Base-by-base conservation (phyloP, 37 sponge, comb jelly and placozoan genomes). In the Chondrosia reniformis region DNA sequence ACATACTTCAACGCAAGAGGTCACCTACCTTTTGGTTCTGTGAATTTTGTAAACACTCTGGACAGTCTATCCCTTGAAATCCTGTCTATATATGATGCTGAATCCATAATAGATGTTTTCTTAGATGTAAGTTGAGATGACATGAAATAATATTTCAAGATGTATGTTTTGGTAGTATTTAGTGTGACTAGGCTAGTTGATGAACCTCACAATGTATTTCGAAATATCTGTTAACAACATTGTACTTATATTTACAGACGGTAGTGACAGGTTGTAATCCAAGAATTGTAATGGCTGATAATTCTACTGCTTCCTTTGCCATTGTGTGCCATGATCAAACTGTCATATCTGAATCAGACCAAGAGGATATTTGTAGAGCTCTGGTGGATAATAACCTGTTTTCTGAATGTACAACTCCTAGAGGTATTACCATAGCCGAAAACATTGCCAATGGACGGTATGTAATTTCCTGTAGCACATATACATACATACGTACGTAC, bases 381-480 rank as follows among this genome's bases (percentile, higher is more conserved):
- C 7, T 69, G 42, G 24, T 69, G 22, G 1, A 39, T 22, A 34
- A 39, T 34, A 39, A 44, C 1, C 36, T 69, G 6, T 69, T 69
- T 6, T 43, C 44, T 6, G 17, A 39, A 1, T 69, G 72, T 37
- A 34, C 3, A 7, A 39, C 72, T 12, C 72, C 72, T 4, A 40
- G 72, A 42, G 72, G 37, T 40, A 2, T 21, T 34, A 24, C 25
- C 15, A 39, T 69, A 12, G 0, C 2, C 15, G 15, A 69, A 36
- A 69, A 39, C 22, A 40, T 39, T 24, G 22, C 22, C 43, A 69
- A 34, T 69, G 72, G 72, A 69, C 42, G 43, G 72, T 69, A 39
- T 33, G 66, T n/a, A 10, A 19, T 64, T 34, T 15, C 3, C 66
- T 64, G 36, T 21, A 64, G 33, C 36, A 64, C 3, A 28, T 2